phyloP scores from a whole-genome alignment of 2,888 invertebrate genomes.

The Eupsilia transversa region DNA sequence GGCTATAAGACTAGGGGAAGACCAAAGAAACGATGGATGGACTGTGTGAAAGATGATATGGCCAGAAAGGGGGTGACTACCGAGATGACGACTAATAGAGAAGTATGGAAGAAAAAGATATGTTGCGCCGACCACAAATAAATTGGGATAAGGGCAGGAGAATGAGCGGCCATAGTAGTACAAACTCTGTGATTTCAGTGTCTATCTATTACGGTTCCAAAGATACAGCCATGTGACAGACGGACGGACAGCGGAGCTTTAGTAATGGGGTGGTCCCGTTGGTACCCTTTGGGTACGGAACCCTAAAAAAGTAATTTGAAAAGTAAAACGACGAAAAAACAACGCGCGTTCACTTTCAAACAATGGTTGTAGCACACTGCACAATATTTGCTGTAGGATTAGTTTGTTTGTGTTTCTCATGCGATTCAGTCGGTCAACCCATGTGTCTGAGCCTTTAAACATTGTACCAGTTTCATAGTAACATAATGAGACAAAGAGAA shows the following conservation, averaged over 20 bases:
- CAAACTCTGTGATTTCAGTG: neutral
- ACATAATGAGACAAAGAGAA: slow-evolving; percentile 21
- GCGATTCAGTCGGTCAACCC: slow-evolving; percentile 67
- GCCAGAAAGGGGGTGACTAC: too few relatives aligned
- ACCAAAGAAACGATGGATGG: too few relatives aligned
- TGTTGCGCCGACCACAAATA: too few relatives aligned
- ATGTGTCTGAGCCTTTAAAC: slow-evolving; percentile 51
- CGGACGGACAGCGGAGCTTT: neutral
- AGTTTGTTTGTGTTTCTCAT: slow-evolving; percentile 87
- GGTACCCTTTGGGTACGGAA: neutral
- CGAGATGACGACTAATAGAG: too few relatives aligned
- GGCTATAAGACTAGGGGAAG: too few relatives aligned
- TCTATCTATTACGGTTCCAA: neutral
- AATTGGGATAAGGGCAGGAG: too few relatives aligned
- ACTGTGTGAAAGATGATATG: too few relatives aligned
- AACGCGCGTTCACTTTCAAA: slow-evolving; percentile 80
- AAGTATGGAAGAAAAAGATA: too few relatives aligned
- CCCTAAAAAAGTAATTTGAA: slow-evolving; percentile 66
- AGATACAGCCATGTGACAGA: neutral
- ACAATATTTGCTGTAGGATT: slow-evolving; percentile 82
- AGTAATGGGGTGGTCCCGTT: too few relatives aligned
- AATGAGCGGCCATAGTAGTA: neutral
- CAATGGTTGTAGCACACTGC: slow-evolving; percentile 75
- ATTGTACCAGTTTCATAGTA: slow-evolving; percentile 36
- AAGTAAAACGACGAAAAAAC: slow-evolving; percentile 69